Base-by-base conservation (phyloP, 1,140 invertebrate species). In the Caenorhabditis inopinata region DNA sequence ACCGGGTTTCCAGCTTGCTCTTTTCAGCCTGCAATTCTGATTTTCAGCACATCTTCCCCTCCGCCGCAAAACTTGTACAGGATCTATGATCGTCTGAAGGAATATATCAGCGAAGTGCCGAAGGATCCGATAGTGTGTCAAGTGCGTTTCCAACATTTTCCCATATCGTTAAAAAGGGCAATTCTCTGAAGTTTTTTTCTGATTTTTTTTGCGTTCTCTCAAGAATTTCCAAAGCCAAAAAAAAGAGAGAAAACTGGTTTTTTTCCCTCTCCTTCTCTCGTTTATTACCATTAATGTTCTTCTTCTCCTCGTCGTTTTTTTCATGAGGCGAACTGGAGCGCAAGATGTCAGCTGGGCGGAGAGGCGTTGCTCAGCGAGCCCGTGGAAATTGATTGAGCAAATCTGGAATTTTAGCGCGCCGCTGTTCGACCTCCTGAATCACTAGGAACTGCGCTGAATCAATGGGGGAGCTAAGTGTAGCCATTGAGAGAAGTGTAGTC, bases 151-250 rank as follows among this genome's bases (percentile, higher is more conserved):
- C 14, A 9, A 29, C 18, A 11, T 14, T 12, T 68, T 68, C 58
- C 35, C 38, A 11, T 68, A 68, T 68, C 32, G 38, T 68, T n/a
- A 32, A 68, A 68, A 68, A 68, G 58, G 58, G 58, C 58, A 68
- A 68, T 68, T 68, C 21, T 68, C 58, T 38, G 29, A 68, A n/a
- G 16, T 58, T 14, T 14, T 58, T 58, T 58, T 23, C 18, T 58
- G 38, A 42, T 42, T 42, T 14, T 42, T 7, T 42, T 42, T 42
- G 5, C 5, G 35, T 21, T 68, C 18, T 68, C n/a, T 29, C 32
- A 68, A 68, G 58, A 68, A 5, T n/a, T n/a, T n/a, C n/a, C n/a
- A n/a, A n/a, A 5, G 38, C 38, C 38, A 42, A 42, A 5, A 42
- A 42, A 42, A n/a, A n/a, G n/a, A n/a, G 35, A 32, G 9, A 14